Evolutionary conservation across 2,113 vertebrate genomes (phyloP), one percentile per base, ranked within the genome.

Genomic region (Cettia cetti): DNA sequence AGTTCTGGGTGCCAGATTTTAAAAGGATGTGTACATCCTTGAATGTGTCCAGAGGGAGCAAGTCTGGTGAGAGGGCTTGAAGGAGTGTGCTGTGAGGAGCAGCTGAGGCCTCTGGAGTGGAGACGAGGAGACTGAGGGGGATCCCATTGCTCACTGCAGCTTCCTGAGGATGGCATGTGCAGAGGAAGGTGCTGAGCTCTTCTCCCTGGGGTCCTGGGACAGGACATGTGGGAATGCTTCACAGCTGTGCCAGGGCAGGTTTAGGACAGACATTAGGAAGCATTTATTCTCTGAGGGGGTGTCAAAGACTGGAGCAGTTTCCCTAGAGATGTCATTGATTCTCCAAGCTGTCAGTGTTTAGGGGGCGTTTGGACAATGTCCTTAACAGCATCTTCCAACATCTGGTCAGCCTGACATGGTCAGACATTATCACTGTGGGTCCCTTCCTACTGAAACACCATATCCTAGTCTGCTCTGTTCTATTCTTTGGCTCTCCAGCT

Each of bases 161-260:
- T 27, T 19, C 16, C 56, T 28, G 50, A 37, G 52, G 12, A 10
- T 16, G 77, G 23, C 10, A 31, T 0, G 6, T 12, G 49, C 35
- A 44, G 9, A 13, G 54, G 8, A 40, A 10, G 28, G 26, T 39
- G 59, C 47, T 52, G 66, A 45, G 47, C 53, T 84, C 54, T 59
- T 33, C 42, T 20, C 19, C 30, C 30, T 42, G 72, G 70, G 12
- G 5, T 22, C 35, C 72, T 23, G 60, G 5, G n/a, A 5, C 2
- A 5, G 39, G 39, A n/a, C 0, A 0, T 5, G 7, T 59, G n/a
- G 24, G 44, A 31, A 49, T 39, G 50, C n/a, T 7, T 23, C 60
- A 14, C 0, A 39, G 23, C 69, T 56, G 35, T 39, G 45, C 37
- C 50, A 17, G 61, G 70, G 35, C 10, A 50, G 52, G 6, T 50